Percentiles rank a stretch among this genome's conserved stretches.
Evolutionary conservation across 2,888 invertebrate species (phyloP).

Genomic region (Erynnis tages): DNA sequence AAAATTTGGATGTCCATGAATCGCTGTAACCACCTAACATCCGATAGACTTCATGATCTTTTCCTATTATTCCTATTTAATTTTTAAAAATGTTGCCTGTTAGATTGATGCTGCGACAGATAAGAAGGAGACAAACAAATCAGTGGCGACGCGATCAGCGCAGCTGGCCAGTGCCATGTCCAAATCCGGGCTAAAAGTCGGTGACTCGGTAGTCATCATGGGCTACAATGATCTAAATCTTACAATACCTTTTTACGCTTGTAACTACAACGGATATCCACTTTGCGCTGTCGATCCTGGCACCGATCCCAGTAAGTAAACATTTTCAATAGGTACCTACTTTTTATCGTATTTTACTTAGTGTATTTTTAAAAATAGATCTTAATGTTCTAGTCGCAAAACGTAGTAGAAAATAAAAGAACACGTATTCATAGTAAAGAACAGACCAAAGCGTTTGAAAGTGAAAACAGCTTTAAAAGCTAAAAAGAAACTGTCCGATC

Average conservation of each 20-base stretch:
- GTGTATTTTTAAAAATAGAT: too few relatives aligned
- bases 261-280: slow-evolving; percentile 45
- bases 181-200: slow-evolving; percentile 44
- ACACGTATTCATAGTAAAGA: too few relatives aligned
- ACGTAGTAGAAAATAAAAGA: too few relatives aligned
- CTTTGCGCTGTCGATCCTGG: slow-evolving; percentile 46
- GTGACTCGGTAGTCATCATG: slow-evolving; percentile 47
- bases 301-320: slow-evolving; percentile 38
- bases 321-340: not conserved
- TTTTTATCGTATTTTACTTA: too few relatives aligned
- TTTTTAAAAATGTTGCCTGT: too few relatives aligned
- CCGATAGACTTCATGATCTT: too few relatives aligned
- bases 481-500: not conserved
- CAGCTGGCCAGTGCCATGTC: slow-evolving; percentile 47
- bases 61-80: too few relatives aligned
- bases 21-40: too few relatives aligned
- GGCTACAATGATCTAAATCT: slow-evolving; percentile 49
- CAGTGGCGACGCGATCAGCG: slow-evolving; percentile 44
- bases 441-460: slow-evolving; percentile 2
- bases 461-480: not conserved
- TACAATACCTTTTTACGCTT: slow-evolving; percentile 48
- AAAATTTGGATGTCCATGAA: too few relatives aligned
- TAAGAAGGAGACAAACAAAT: slow-evolving; percentile 43
- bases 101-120: slow-evolving; percentile 50
- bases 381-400: too few relatives aligned